phyloP scores from a whole-genome alignment of 2,888 invertebrate genomes.

The Nysson spinosus region DNA sequence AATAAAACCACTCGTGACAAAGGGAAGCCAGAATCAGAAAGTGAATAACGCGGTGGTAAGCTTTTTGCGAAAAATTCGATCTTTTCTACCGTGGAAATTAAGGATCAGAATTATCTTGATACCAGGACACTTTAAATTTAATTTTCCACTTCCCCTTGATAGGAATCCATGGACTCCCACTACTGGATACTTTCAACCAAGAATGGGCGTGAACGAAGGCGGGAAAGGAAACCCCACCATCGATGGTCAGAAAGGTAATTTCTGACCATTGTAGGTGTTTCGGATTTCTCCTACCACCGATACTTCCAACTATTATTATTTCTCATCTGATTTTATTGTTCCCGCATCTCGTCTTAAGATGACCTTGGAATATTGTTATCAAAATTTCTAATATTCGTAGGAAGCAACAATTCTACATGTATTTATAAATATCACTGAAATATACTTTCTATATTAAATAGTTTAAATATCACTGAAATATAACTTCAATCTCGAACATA shows the following conservation, averaged over 20 bases:
- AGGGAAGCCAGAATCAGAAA: background rate
- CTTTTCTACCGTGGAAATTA: background rate
- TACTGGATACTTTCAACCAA: constrained; percentile 26
- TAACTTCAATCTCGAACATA: too few relatives aligned
- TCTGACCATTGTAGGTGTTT: constrained; percentile 51
- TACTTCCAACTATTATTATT: too few relatives aligned
- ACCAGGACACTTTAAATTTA: background rate
- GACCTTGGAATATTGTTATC: too few relatives aligned
- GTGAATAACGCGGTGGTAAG: background rate
- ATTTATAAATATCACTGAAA: too few relatives aligned
- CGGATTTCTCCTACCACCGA: constrained; percentile 13
- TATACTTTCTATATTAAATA: too few relatives aligned
- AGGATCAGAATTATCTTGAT: background rate
- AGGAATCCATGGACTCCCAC: background rate
- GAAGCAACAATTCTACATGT: too few relatives aligned
- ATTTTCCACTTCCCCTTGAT: background rate
- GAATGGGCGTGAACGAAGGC: constrained; percentile 65
- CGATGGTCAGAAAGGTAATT: too few relatives aligned
- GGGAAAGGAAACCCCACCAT: constrained; percentile 61
- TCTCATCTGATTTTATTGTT: too few relatives aligned
- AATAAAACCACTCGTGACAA: background rate
- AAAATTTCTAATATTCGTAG: too few relatives aligned
- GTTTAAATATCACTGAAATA: too few relatives aligned
- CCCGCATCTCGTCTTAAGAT: too few relatives aligned
- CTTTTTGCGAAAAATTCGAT: constrained; percentile 1